Conservation (phyloP, 1,140 invertebrate genomes). For the Pseudomyrmex sp. region DNA sequence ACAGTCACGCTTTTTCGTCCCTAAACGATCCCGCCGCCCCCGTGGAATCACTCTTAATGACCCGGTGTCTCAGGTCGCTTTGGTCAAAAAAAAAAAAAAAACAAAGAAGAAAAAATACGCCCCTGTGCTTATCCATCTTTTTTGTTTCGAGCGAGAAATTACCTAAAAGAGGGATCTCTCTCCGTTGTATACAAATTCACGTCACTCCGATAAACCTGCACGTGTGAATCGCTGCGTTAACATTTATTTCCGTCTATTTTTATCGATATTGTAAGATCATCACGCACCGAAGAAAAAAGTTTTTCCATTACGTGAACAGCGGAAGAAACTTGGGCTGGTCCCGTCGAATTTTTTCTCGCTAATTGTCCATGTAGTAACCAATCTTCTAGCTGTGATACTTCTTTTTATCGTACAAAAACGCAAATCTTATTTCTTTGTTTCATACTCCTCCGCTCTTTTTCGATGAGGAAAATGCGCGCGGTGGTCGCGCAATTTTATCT, state of each 20-base stretch:
- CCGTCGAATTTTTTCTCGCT: too few species aligned
- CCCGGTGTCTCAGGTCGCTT: slow-evolving; percentile 22
- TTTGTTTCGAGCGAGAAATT: slow-evolving; percentile 14
- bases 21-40: slow-evolving; percentile 31
- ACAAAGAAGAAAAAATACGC: slow-evolving; percentile 57
- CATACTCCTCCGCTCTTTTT: slow-evolving; percentile 21
- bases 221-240: background rate
- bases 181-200: background rate
- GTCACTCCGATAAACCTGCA: background rate
- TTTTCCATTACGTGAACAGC: too few species aligned
- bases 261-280: background rate
- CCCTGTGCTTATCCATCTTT: slow-evolving; percentile 27
- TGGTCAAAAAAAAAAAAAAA: slow-evolving; percentile 36
- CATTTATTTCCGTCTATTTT: background rate
- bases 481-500: slow-evolving; percentile 57
- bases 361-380: too few species aligned
- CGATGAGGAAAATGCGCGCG: background rate
- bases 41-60: slow-evolving; percentile 65
- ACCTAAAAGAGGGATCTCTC: slow-evolving; percentile 13
- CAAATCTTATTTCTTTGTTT: background rate
- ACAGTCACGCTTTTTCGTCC: slow-evolving; percentile 48
- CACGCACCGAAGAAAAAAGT: too few species aligned
- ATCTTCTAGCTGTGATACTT: background rate
- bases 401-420: background rate
- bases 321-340: too few species aligned